phyloP scores from a whole-genome alignment of 2,113 vertebrate species.

The Casuarius casuarius region DNA sequence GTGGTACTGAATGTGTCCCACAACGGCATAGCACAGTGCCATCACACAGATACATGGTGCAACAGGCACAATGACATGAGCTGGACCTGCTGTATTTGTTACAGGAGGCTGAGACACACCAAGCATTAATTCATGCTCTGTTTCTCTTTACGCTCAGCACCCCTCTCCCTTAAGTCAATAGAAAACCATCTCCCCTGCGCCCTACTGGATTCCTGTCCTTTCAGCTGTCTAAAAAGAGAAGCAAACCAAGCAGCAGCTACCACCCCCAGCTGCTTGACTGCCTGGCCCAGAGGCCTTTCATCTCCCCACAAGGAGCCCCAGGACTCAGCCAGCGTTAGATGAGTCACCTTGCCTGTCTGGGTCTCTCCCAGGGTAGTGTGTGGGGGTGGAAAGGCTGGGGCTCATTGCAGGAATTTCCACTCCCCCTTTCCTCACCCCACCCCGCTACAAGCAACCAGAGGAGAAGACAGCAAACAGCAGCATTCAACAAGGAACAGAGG shows the following conservation, averaged over 20 bases:
- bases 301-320: neutral
- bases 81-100: neutral
- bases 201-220: neutral
- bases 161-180: neutral
- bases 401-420: neutral
- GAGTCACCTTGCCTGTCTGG: neutral
- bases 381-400: neutral
- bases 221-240: neutral
- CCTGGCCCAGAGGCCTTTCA: neutral
- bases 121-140: neutral
- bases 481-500: no score
- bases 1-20: neutral
- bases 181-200: neutral
- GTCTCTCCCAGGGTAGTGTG: neutral
- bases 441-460: neutral
- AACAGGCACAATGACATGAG: neutral
- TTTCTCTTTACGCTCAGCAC: neutral
- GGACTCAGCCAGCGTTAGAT: neutral
- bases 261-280: neutral
- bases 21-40: accelerated
- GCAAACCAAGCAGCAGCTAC: neutral
- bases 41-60: no score
- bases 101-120: neutral
- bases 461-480: neutral
- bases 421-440: neutral